Base-by-base conservation (phyloP, 2,888 invertebrate species). In the Aspidapion aeneum region DNA sequence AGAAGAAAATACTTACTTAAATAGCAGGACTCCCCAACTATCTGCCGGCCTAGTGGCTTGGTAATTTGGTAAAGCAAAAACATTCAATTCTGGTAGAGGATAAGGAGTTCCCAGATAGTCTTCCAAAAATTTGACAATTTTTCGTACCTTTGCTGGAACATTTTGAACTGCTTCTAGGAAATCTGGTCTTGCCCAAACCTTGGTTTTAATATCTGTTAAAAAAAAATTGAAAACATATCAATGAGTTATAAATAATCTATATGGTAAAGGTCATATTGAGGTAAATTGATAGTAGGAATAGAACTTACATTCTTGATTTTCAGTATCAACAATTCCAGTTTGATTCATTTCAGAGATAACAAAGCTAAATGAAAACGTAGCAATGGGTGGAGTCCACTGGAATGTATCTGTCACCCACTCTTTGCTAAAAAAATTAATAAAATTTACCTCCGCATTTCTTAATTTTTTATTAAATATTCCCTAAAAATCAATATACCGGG, bases 11-110 rank as follows among this genome's bases (percentile, higher is more conserved):
- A 77, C 81, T 81, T 82, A 92, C 92, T 87, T 91, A 75, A 91
- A 90, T 49, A 91, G 82, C 68, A 92, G 84, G 1, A 93, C 81
- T 1, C 93, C 93, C 91, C 91, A 93, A 73, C 87, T 89, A 71
- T 92, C 91, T 1, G 88, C 87, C 0, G 91, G 90, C 69, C 88
- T 87, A 1, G 88, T 86, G 0, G 88, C 87, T 66, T 85, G 83
- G 68, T 90, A 87, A 66, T 86, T 87, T 0, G 93, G 93, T 58
- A 92, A 79, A 0, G 90, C 90, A 0, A 93, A 83, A 1, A 92
- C 80, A 74, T 93, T 91, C 66, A 93, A 76, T 74, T 87, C 87
- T 0, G 84, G 82, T 51, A 92, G 74, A 0, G 90, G 89, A 65
- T 89, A 82, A 0, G 87, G 83, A n/a, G 84, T 82, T 58, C 84